Percentiles rank a stretch among this genome's conserved stretches.
phyloP scores from a whole-genome alignment of 1,140 invertebrate genomes.

The Brachionus angularis region DNA sequence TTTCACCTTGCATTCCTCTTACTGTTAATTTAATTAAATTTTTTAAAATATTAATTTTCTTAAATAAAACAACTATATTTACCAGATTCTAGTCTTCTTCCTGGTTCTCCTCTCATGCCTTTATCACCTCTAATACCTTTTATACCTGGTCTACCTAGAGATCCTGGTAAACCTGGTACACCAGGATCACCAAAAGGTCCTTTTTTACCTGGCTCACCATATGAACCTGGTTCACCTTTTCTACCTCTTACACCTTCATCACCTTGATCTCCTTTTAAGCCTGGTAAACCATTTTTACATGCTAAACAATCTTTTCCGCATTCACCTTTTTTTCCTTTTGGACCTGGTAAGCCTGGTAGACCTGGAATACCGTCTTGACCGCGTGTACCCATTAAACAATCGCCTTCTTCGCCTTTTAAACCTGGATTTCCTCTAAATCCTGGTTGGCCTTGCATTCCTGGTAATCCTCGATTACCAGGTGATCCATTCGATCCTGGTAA shows the following conservation, averaged over 20 bases:
- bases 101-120: background rate
- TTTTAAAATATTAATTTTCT: background rate
- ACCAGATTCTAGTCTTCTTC: background rate
- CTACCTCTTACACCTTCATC: background rate
- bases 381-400: background rate
- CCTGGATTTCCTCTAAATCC: slow-evolving; percentile 7
- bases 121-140: background rate
- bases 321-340: slow-evolving; percentile 14
- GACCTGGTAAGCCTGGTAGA: background rate
- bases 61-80: too few species aligned
- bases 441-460: slow-evolving; percentile 14
- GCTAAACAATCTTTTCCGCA: background rate
- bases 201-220: background rate
- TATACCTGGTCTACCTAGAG: background rate
- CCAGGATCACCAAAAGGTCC: background rate
- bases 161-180: background rate
- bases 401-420: slow-evolving; percentile 6
- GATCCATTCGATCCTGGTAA: slow-evolving; percentile 8
- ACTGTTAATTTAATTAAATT: background rate
- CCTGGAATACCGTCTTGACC: slow-evolving; percentile 26
- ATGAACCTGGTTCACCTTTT: background rate
- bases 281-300: background rate
- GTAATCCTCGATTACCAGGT: background rate
- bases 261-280: background rate
- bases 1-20: background rate